phyloP scores from a whole-genome alignment of 2,797 vertebrate species.

The Channa striata region DNA sequence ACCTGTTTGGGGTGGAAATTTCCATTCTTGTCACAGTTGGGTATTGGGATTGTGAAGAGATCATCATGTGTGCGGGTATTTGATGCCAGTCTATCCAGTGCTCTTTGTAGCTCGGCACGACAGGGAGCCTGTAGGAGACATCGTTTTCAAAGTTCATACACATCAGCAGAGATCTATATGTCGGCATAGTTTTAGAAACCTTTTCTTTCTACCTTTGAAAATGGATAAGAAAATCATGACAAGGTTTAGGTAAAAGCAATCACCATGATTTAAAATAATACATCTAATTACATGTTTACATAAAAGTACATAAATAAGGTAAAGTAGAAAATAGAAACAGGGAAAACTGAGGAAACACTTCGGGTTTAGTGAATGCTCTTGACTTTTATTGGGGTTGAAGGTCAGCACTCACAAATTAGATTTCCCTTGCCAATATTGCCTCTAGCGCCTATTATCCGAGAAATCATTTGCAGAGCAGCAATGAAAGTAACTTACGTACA shows the following conservation, averaged over 20 bases:
- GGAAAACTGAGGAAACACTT: too few relatives aligned
- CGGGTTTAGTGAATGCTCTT: too few relatives aligned
- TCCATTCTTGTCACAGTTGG: slow-evolving; percentile 95
- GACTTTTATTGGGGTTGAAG: too few relatives aligned
- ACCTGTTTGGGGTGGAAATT: slow-evolving; percentile 96
- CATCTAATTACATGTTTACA: too few relatives aligned
- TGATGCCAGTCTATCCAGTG: slow-evolving; percentile 89
- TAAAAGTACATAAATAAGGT: too few relatives aligned
- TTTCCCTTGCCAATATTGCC: too few relatives aligned
- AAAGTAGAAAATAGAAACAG: too few relatives aligned
- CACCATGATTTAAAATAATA: not conserved
- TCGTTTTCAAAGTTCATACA: slow-evolving; percentile 3
- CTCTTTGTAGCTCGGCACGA: slow-evolving; percentile 91
- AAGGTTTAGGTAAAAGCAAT: not conserved
- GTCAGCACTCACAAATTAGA: too few relatives aligned
- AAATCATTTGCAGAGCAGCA: too few relatives aligned
- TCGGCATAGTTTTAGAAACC: not conserved
- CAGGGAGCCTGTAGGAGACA: slow-evolving; percentile 87
- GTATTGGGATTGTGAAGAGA: slow-evolving; percentile 92
- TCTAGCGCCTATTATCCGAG: too few relatives aligned
- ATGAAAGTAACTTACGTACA: too few relatives aligned
- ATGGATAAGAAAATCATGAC: not conserved
- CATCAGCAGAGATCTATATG: not conserved
- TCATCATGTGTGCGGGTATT: slow-evolving; percentile 92
- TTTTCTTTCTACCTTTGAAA: not conserved